phyloP scores from a whole-genome alignment of 2,113 vertebrate genomes.

The Oreamnos americanus region DNA sequence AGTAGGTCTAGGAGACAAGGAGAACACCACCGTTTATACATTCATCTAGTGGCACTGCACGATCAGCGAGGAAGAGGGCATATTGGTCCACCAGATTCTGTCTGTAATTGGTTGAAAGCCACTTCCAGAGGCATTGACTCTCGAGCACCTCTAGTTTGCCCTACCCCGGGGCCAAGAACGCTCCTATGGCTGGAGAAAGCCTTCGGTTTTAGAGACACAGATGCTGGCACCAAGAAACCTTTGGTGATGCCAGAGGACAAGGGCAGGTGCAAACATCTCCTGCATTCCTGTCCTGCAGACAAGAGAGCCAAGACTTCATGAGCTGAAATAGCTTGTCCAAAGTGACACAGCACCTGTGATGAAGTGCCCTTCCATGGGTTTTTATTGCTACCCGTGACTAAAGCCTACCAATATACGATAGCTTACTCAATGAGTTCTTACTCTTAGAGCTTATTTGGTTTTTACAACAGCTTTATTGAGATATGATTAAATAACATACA shows the following conservation, averaged over 20 bases:
- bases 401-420: background rate
- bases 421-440: background rate
- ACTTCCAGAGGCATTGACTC: background rate
- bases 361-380: background rate
- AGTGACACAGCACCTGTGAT: background rate
- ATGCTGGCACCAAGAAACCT: background rate
- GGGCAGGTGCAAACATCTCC: background rate
- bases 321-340: background rate
- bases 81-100: background rate
- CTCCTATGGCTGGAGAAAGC: background rate
- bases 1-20: too few species aligned
- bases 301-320: background rate
- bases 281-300: background rate
- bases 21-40: background rate
- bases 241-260: fast-evolving
- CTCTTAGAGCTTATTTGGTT: background rate
- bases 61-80: background rate
- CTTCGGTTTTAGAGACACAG: background rate
- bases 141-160: background rate
- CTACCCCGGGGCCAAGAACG: fast-evolving
- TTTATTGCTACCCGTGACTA: background rate
- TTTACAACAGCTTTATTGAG: background rate
- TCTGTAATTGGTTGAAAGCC: background rate
- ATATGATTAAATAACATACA: background rate
- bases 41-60: fast-evolving